A percentile compares a stretch with the other conserved stretches of the same genome.
These are phyloP conservation scores for Gymnarchus niloticus DNA, from an alignment of 2,113 vertebrate genomes.

Conservation along the genomic window DNA sequence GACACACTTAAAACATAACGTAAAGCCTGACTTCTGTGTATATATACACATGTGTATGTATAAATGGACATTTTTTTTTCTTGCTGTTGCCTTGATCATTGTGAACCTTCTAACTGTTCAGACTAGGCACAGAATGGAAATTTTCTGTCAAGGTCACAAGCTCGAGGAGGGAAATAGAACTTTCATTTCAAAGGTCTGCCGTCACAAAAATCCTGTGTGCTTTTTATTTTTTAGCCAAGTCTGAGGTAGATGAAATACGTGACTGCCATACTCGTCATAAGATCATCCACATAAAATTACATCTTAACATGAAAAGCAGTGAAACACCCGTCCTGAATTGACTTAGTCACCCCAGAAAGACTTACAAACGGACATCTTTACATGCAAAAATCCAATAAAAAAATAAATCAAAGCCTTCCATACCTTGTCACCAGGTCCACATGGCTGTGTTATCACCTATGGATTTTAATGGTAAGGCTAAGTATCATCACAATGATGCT, in stretches of 20 bases:
- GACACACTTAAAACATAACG: neutral
- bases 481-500: neutral
- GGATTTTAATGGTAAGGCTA: neutral
- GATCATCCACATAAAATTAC: conserved; percentile 21
- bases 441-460: neutral
- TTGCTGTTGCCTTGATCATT: conserved; percentile 10
- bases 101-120: neutral
- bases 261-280: conserved; percentile 8
- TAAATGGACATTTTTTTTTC: neutral
- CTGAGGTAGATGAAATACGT: conserved; percentile 1
- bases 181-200: conserved; percentile 6
- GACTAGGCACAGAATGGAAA: neutral
- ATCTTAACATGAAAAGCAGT: conserved; percentile 3
- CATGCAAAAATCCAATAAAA: neutral
- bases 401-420: neutral
- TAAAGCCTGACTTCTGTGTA: neutral
- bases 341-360: conserved; percentile 4
- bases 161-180: conserved; percentile 4
- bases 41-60: neutral
- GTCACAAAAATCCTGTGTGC: neutral
- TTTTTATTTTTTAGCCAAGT: neutral
- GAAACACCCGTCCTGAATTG: conserved; percentile 17
- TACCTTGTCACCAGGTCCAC: neutral
- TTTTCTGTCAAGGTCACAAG: neutral
- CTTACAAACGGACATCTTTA: neutral